Evolutionary conservation across 1,140 invertebrate species (phyloP), one percentile per base, ranked within the genome.

Genomic region (Dufourea novaeangliae): DNA sequence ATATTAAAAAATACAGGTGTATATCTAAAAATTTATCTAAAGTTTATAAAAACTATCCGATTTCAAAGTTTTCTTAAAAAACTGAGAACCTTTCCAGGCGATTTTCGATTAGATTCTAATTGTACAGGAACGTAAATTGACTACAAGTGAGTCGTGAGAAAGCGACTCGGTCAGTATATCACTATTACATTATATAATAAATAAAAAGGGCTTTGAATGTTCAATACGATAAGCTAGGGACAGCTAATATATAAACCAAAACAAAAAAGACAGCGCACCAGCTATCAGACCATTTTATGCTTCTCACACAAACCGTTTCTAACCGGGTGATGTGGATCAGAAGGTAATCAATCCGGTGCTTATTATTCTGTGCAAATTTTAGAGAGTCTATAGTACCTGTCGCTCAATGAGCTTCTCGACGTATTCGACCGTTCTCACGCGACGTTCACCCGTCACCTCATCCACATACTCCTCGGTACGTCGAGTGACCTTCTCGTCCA

Each of bases 341-440:
- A 20, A 46, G 41, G 41, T 22, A 27, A 71, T 66, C n/a, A n/a
- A 32, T 37, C 32, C 50, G 62, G 37, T 78, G 71, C 50, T 72
- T 80, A 44, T 69, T n/a, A 66, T 59, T 69, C 62, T 84, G 54
- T 84, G 78, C 79, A 50, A 85, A 71, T 57, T 81, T 71, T 79
- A 78, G 72, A 78, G 72, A 44, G 54, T 78, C 71, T 56, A 84
- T 86, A 92, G 92, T 97, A 98, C 97, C 97, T 98, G 97, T 95
- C 96, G 97, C 93, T 98, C 97, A 93, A 98, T 97, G 92, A 97
- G 95, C 95, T 98, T 98, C 94, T 98, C 97, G 93, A 97, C 96
- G 94, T 97, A 97, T 94, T 98, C 96, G 91, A 98, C 95, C 72
- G 97, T 98, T 93, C 97, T 94, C 84, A 98, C 95, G 93, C 96